Conservation (phyloP, 2,888 invertebrate genomes). For the Caenorhabditis drosophilae region DNA sequence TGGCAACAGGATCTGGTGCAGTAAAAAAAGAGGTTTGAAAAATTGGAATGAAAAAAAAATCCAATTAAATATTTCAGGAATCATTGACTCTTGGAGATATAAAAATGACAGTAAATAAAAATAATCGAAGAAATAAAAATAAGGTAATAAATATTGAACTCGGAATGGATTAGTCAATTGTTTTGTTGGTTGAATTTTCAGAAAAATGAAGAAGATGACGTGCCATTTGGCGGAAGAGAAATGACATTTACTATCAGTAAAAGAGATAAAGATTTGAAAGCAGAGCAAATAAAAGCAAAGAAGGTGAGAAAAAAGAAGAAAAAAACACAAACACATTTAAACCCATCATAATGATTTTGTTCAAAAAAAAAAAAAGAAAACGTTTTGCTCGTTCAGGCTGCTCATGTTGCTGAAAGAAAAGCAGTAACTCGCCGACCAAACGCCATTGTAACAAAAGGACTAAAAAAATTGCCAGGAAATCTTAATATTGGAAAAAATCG, state of each 20-base stretch:
- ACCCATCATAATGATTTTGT: too few relatives aligned
- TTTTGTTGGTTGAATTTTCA: too few relatives aligned
- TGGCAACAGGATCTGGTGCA: constrained; percentile 1
- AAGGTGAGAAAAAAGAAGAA: constrained; percentile 11
- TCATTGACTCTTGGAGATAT: constrained; percentile 33
- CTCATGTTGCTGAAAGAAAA: constrained; percentile 39
- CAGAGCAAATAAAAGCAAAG: constrained; percentile 39
- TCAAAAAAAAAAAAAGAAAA: too few relatives aligned
- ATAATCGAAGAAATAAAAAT: constrained; percentile 15
- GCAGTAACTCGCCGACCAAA: constrained; percentile 34
- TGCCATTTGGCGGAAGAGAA: constrained; percentile 59
- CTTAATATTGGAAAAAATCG: constrained; percentile 36
- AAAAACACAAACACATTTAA: too few relatives aligned
- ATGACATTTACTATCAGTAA: constrained; percentile 56
- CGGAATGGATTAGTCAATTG: too few relatives aligned
- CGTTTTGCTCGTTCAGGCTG: constrained; percentile 14
- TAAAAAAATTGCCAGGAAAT: constrained; percentile 48
- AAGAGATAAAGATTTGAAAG: constrained; percentile 34
- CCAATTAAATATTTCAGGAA: constrained; percentile 14
- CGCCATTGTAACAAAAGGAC: constrained; percentile 38
- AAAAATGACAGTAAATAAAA: constrained; percentile 8
- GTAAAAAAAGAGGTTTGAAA: neutral
- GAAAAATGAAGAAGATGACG: constrained; percentile 28
- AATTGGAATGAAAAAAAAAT: neutral
- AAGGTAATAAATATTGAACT: neutral